Evolutionary conservation across 1,140 invertebrate genomes (phyloP).

Genomic region (Psilanteris sp.): DNA sequence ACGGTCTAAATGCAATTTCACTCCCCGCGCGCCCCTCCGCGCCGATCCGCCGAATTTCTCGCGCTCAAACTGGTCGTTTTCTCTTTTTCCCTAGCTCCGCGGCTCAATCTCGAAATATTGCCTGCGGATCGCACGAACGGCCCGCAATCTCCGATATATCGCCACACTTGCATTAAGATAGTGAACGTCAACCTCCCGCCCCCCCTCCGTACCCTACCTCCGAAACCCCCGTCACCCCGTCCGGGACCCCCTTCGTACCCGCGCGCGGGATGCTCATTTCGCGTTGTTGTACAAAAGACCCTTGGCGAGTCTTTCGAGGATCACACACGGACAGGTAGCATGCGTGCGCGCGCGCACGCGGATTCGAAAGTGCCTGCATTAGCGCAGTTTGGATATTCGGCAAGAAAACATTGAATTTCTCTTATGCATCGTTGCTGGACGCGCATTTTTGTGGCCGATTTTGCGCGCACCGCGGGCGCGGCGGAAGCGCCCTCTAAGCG

Average conservation of each 20-base stretch:
- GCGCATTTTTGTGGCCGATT: slow-evolving; percentile 44
- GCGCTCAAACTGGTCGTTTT: too few relatives aligned
- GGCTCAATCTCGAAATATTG: slow-evolving; percentile 58
- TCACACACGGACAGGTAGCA: slow-evolving; percentile 44
- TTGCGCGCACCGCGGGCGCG: slow-evolving; percentile 14
- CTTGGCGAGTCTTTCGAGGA: slow-evolving; percentile 42
- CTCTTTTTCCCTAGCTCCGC: slow-evolving; percentile 53
- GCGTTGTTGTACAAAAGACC: slow-evolving; percentile 55
- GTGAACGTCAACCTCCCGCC: slow-evolving; percentile 41
- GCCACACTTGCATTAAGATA: slow-evolving; percentile 57
- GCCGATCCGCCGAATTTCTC: too few relatives aligned
- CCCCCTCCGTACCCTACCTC: too few relatives aligned
- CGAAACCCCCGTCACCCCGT: background rate
- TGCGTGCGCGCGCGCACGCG: slow-evolving; percentile 19
- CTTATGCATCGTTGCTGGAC: slow-evolving; percentile 44
- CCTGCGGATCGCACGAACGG: slow-evolving; percentile 56
- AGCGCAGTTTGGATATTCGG: slow-evolving; percentile 60
- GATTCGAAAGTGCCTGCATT: slow-evolving; percentile 64
- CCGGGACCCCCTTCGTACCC: slow-evolving; percentile 27
- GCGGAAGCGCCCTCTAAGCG: slow-evolving; percentile 4
- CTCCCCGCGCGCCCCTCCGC: too few relatives aligned
- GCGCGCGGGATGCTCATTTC: slow-evolving; percentile 58
- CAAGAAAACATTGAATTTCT: slow-evolving; percentile 60
- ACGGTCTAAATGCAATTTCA: too few relatives aligned
- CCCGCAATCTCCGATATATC: slow-evolving; percentile 59